Percentiles rank a stretch among this genome's conserved stretches.
Conservation (phyloP, 2,888 invertebrate genomes). For the Agonum fuliginosum region DNA sequence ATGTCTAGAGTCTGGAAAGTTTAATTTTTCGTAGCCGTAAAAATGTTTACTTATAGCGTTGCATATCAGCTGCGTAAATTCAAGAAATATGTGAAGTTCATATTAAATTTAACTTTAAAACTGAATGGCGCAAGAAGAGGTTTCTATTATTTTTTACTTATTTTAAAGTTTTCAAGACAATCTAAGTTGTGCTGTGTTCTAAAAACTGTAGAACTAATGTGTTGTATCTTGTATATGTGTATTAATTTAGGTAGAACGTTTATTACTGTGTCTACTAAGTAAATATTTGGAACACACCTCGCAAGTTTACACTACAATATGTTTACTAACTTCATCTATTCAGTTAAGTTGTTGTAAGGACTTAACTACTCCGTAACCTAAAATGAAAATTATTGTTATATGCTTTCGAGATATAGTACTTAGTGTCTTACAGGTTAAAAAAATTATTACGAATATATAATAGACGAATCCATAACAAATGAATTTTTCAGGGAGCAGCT, state of each 20-base stretch:
- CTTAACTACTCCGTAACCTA: not conserved
- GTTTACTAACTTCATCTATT: not conserved
- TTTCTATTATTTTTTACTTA: not conserved
- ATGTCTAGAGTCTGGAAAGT: constrained; percentile 28
- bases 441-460: no score
- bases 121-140: not conserved
- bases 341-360: constrained; percentile 3
- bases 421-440: no score
- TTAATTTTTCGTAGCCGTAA: constrained; percentile 19
- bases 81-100: not conserved
- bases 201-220: not conserved
- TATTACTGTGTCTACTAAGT: not conserved
- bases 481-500: no score
- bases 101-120: not conserved
- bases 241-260: not conserved
- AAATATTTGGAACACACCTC: constrained; percentile 26
- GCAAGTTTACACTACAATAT: not conserved
- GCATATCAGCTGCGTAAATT: not conserved
- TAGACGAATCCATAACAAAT: no score
- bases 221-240: no score
- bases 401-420: not conserved
- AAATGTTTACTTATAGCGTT: constrained; percentile 1
- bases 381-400: not conserved
- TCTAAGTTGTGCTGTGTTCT: not conserved
- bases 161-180: not conserved